Percentiles rank a stretch among this genome's conserved stretches.
These are phyloP conservation scores for Osmoderma eremita DNA, from an alignment of 2,888 invertebrate species.

Conservation along the genomic window DNA sequence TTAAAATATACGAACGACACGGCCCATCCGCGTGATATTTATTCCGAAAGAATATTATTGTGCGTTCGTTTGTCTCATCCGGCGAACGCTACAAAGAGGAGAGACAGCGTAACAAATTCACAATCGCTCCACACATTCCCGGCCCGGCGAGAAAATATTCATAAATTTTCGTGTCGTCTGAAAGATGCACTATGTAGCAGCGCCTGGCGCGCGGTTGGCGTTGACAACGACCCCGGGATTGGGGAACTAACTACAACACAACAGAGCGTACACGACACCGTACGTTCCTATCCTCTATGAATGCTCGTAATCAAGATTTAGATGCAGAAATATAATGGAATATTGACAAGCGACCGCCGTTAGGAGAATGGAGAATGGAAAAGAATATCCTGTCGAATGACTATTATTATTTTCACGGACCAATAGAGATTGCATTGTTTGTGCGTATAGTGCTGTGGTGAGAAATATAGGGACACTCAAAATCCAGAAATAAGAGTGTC, in stretches of 20 bases:
- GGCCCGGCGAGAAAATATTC: conserved; percentile 15
- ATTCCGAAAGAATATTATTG: conserved; percentile 31
- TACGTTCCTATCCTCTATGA: neutral
- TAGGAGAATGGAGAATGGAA: conserved; percentile 39
- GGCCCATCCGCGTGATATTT: conserved; percentile 12
- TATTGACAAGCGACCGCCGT: conserved; percentile 44
- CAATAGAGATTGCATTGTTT: conserved; percentile 18
- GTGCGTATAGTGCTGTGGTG: neutral
- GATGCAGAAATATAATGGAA: conserved; percentile 44
- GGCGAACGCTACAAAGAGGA: conserved; percentile 2
- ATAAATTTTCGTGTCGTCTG: conserved; percentile 27
- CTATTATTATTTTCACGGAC: conserved; percentile 45
- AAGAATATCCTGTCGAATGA: conserved; percentile 31
- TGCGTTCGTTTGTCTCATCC: conserved; percentile 29
- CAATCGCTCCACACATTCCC: conserved; percentile 25
- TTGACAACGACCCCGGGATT: conserved; percentile 1
- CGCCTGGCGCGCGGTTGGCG: neutral
- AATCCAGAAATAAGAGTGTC: too few relatives aligned
- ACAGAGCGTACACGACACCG: neutral
- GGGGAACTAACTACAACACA: neutral
- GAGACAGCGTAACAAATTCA: conserved; percentile 29
- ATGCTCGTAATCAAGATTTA: conserved; percentile 42
- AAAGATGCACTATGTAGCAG: neutral
- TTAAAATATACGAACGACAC: conserved; percentile 9
- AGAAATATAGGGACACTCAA: too few relatives aligned